Evolutionary conservation across 2,113 vertebrate genomes (phyloP), one percentile per base, ranked within the genome.

Genomic region (Sceloporus undulatus): DNA sequence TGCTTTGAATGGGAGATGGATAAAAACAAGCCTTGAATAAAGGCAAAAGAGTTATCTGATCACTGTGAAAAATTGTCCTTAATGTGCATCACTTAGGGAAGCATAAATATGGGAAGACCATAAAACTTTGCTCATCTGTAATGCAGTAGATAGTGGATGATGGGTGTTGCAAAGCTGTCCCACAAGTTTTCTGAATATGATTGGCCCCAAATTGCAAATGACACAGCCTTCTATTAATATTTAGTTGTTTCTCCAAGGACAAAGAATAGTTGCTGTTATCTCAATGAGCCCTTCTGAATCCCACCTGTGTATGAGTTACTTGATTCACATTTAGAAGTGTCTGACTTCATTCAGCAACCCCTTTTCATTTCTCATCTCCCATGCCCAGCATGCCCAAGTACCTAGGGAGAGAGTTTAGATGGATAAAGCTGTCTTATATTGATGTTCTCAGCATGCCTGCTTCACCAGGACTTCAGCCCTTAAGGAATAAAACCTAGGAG

Each of bases 401-500:
- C 27, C 76, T 65, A 82, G 71, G 74, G 82, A 86, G 84, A 25
- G 88, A 94, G 84, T 86, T 82, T 79, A 90, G 82, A 40, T 79
- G 29, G 23, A 52, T 91, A 88, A 40, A 90, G 76, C 87, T 87
- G 84, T 91, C 91, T 90, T 75, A 54, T 85, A 85, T 85, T 85
- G 77, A 85, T 89, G 54, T 80, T 65, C 86, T 74, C 84, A 87
- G 86, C 21, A 21, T 74, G 52, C 74, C 52, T 88, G 59, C 40
- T 89, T 91, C 87, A 90, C 85, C 65, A 89, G 86, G 71, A 75
- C 56, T 94, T 93, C 76, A 77, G 34, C 82, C 91, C 79, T 86
- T n/a, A 75, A 54, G 81, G 91, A 88, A 87, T 93, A 92, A 76
- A 78, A 66, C 73, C 27, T 48, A 40, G 74, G 42, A 65, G 65